A percentile compares a stretch with the other conserved stretches of the same genome.
Conservation (phyloP, 1,140 invertebrate genomes). For the Bombus vancouverensis region DNA sequence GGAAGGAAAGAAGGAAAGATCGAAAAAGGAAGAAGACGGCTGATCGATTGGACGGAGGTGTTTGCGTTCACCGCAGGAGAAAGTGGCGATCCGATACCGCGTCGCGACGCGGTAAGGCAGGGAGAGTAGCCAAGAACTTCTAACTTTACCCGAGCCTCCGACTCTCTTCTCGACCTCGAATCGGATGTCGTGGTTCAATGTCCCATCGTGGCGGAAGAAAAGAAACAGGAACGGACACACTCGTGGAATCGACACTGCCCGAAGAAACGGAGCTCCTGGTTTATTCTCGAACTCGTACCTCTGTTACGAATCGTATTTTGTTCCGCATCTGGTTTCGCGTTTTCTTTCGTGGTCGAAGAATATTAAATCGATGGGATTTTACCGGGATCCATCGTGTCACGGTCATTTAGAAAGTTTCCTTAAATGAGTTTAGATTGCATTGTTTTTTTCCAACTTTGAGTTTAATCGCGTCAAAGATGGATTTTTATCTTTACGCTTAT, state of each 20-base stretch:
- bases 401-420: neutral
- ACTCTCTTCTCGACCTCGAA: slow-evolving; percentile 74
- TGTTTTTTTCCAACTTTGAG: neutral
- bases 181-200: slow-evolving; percentile 68
- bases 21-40: neutral
- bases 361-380: neutral
- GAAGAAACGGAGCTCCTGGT: neutral
- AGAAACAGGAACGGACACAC: slow-evolving; percentile 28
- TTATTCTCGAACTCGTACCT: too few relatives aligned
- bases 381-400: neutral
- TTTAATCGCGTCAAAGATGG: neutral
- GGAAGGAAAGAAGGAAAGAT: neutral
- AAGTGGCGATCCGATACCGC: slow-evolving; percentile 67
- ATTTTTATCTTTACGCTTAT: too few relatives aligned
- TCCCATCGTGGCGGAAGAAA: slow-evolving; percentile 45
- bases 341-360: neutral
- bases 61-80: slow-evolving; percentile 69
- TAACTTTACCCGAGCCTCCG: slow-evolving; percentile 60
- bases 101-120: slow-evolving; percentile 28
- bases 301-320: neutral
- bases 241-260: neutral
- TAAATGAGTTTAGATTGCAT: neutral
- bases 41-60: slow-evolving; percentile 40
- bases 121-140: slow-evolving; percentile 75
- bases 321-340: neutral